phyloP scores from a whole-genome alignment of 1,140 invertebrate species.

The Cydia fagiglandana region DNA sequence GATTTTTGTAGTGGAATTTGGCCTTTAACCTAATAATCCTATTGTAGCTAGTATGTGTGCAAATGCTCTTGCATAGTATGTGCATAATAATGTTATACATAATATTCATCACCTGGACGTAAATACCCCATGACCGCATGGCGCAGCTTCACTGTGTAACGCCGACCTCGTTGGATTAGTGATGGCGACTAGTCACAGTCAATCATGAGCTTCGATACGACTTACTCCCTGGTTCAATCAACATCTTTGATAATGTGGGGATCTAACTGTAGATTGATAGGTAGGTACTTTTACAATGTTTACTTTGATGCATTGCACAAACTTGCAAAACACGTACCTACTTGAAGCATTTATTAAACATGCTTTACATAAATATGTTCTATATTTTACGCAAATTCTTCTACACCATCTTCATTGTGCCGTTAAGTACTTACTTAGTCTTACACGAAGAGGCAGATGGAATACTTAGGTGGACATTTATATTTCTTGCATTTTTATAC shows the following conservation, averaged over 20 bases:
- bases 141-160: constrained; percentile 1
- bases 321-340: neutral
- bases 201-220: neutral
- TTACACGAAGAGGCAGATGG: neutral
- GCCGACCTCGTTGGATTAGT: neutral
- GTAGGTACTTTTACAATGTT: neutral
- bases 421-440: neutral
- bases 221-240: neutral
- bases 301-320: neutral
- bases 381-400: neutral
- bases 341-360: constrained; percentile 2
- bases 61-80: constrained; percentile 48
- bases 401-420: constrained; percentile 5
- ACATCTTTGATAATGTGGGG: neutral
- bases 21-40: constrained; percentile 52
- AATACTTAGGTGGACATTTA: neutral
- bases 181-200: too few species aligned
- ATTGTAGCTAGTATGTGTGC: constrained; percentile 38
- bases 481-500: neutral
- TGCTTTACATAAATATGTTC: neutral
- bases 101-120: constrained; percentile 15
- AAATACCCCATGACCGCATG: neutral
- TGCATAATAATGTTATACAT: constrained; percentile 59
- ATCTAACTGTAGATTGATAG: neutral
- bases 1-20: constrained; percentile 60